Base-by-base conservation (phyloP, 2,888 invertebrate genomes). In the Synanthedon vespiformis region DNA sequence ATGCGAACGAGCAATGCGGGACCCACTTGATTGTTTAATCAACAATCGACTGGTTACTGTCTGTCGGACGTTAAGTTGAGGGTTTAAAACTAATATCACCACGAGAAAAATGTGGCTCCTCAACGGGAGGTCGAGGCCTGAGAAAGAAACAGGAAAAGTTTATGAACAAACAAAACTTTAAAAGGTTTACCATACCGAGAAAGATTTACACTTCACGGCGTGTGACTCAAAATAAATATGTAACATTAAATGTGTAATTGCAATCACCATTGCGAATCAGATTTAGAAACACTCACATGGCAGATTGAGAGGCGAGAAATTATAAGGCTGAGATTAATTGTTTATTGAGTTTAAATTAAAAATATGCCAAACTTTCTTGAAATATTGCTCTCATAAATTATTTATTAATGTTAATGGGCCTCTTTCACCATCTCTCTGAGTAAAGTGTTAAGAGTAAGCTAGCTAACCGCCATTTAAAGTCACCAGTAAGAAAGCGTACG, bases 1-100 rank as follows among this genome's bases (percentile, higher is more conserved):
- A 70, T 34, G 77, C 68, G 66, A 72, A 76, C 70, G 74, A 73
- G 57, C 70, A 70, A 86, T 86, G 84, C 86, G 86, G 86, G 86
- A 54, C 72, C 73, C 72, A 68, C 68, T 76, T 70, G 68, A 74
- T 80, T 83, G 84, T 81, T 77, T 78, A 77, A 81, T 80, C 70
- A 79, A 81, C 80, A 79, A 75, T 74, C 65, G 67, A 64, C 69
- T 63, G 67, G n/a, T 14, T n/a, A 67, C 72, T 72, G 72, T 73
- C 74, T 70, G 69, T 74, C 34, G 34, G 72, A 74, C 68, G 74
- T 63, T 64, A 10, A 58, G 65, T 64, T 64, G 55, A 61, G 57
- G 61, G 68, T 70, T 70, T 68, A 65, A 63, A 75, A 74, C 74
- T 66, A 71, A 74, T 75, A 71, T 67, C 34, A 59, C 65, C 67